Conservation (phyloP, 2,113 vertebrate species). For the Silurus glanis region DNA sequence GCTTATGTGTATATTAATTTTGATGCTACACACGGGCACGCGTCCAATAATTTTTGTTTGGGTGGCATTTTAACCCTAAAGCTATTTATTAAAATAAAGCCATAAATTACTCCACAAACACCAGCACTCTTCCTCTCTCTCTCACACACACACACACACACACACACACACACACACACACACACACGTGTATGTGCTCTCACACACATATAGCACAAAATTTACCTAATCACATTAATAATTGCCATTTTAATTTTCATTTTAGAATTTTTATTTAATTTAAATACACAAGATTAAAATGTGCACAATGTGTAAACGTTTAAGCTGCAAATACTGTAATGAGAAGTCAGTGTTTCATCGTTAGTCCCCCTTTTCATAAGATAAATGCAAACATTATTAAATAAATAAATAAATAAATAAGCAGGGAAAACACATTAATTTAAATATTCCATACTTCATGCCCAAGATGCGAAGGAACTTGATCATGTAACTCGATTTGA, state of each 20-base stretch:
- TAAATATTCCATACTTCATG: not conserved
- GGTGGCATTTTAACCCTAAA: not conserved
- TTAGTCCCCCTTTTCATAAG: not conserved
- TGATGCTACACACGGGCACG: not conserved
- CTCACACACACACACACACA: not conserved
- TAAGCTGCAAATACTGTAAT: not conserved
- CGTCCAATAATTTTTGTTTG: not conserved
- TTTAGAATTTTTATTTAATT: too few species aligned
- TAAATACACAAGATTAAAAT: too few species aligned
- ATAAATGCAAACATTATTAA: not conserved
- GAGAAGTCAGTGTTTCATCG: not conserved
- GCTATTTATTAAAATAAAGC: not conserved
- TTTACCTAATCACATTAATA: too few species aligned
- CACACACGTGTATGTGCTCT: not conserved
- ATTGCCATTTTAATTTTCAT: too few species aligned
- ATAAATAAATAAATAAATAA: not conserved
- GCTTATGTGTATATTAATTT: too few species aligned
- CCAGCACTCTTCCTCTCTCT: not conserved
- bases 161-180: not conserved
- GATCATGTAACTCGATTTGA: not conserved
- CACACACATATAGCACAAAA: too few species aligned
- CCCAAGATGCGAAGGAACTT: not conserved
- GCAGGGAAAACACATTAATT: not conserved
- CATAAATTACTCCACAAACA: not conserved
- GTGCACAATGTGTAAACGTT: not conserved